Percentiles rank a stretch among this genome's conserved stretches.
phyloP scores from a whole-genome alignment of 2,113 vertebrate genomes.

The Amazona vittata region DNA sequence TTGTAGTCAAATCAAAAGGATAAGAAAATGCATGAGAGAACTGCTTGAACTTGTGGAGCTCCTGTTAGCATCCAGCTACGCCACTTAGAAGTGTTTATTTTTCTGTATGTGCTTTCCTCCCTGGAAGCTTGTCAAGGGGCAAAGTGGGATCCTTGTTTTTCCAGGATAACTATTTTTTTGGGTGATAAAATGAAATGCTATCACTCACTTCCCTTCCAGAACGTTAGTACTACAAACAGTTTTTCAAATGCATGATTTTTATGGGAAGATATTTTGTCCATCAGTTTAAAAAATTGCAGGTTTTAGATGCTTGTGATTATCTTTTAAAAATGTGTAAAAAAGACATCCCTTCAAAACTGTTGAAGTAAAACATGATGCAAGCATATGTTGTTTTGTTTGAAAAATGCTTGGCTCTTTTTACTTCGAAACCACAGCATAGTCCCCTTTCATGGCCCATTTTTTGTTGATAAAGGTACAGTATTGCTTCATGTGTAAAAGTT shows the following conservation, averaged over 20 bases:
- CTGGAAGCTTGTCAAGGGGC: not conserved
- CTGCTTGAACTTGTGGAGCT: not conserved
- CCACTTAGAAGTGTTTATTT: not conserved
- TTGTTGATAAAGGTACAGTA: not conserved
- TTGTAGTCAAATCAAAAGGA: not conserved
- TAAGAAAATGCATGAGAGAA: not conserved
- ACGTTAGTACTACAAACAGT: not conserved
- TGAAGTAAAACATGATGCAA: not conserved
- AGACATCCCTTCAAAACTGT: not conserved
- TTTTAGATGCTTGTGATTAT: not conserved
- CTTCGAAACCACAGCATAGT: slow-evolving; percentile 24
- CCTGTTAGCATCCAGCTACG: not conserved
- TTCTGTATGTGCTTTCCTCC: not conserved
- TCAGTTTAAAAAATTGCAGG: not conserved
- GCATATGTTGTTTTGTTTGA: not conserved
- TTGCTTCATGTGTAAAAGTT: slow-evolving; percentile 1
- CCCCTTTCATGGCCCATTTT: not conserved
- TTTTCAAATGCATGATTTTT: not conserved
- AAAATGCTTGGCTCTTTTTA: not conserved
- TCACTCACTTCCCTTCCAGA: not conserved
- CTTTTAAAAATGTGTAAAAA: not conserved
- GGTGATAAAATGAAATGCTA: not conserved
- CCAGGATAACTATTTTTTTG: not conserved
- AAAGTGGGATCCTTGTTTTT: not conserved
- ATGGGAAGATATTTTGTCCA: not conserved